Conservation (phyloP, 2,888 invertebrate species). For the Cordilura impudica region DNA sequence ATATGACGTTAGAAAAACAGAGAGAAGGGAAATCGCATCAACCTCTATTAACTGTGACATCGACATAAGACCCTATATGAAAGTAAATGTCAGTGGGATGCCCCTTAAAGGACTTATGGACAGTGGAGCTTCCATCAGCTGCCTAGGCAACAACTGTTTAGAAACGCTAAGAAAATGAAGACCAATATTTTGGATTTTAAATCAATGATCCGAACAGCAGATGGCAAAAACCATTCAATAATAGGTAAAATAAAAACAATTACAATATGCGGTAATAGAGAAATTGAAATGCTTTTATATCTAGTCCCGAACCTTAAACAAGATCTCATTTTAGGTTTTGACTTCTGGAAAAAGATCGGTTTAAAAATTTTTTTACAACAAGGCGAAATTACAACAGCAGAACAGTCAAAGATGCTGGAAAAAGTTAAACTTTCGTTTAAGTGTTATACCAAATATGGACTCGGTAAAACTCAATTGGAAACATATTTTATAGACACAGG, state of each 20-base stretch:
- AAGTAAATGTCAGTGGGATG: not conserved
- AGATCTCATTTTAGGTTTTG: not conserved
- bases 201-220: not conserved
- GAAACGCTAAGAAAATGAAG: not conserved
- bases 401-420: not conserved
- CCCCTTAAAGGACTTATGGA: not conserved
- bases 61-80: not conserved
- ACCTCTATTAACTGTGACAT: not conserved
- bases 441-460: not conserved
- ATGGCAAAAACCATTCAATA: not conserved
- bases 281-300: not conserved
- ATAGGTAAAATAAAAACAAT: not conserved
- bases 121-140: not conserved
- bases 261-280: not conserved
- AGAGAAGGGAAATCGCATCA: not conserved
- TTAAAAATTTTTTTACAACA: not conserved
- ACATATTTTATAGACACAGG: not conserved
- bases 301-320: slow-evolving; percentile 1
- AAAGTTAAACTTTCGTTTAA: not conserved
- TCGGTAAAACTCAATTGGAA: not conserved
- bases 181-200: not conserved
- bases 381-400: not conserved
- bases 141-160: not conserved
- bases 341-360: not conserved
- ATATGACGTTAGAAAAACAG: not conserved